Percentiles rank a stretch among this genome's conserved stretches.
Conservation (phyloP, 2,113 vertebrate genomes). For the Ahaetulla prasina region DNA sequence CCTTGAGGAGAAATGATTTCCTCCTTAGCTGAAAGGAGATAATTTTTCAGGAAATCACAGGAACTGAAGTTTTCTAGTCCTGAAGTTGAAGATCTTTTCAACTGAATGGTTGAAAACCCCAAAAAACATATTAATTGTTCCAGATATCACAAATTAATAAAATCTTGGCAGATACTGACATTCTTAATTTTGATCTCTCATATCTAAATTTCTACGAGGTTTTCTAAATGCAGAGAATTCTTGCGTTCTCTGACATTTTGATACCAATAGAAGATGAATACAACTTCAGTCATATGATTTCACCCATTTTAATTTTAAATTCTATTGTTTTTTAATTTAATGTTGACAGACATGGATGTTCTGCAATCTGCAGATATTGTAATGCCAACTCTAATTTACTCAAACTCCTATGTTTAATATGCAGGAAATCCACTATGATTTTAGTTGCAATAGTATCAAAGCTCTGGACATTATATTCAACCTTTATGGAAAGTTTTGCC, state of each 20-base stretch:
- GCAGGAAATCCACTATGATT: background rate
- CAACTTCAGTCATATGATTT: background rate
- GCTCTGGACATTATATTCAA: background rate
- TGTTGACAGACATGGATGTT: background rate
- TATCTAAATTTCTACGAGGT: background rate
- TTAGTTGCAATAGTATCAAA: background rate
- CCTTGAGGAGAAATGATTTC: background rate
- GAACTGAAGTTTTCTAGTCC: background rate
- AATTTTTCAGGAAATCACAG: background rate
- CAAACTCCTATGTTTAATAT: background rate
- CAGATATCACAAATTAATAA: background rate
- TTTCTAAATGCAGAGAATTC: background rate
- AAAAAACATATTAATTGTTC: background rate
- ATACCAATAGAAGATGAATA: background rate
- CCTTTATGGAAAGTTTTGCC: background rate
- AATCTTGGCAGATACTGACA: background rate
- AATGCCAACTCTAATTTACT: background rate
- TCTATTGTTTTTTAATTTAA: background rate
- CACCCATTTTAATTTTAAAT: background rate
- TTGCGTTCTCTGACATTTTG: background rate
- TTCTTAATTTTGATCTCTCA: background rate
- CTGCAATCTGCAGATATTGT: background rate
- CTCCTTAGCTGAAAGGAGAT: background rate
- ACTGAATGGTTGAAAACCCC: background rate
- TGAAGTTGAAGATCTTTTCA: background rate